Base-by-base conservation (phyloP, 2,888 invertebrate species). In the Leptinotarsa haldemani region DNA sequence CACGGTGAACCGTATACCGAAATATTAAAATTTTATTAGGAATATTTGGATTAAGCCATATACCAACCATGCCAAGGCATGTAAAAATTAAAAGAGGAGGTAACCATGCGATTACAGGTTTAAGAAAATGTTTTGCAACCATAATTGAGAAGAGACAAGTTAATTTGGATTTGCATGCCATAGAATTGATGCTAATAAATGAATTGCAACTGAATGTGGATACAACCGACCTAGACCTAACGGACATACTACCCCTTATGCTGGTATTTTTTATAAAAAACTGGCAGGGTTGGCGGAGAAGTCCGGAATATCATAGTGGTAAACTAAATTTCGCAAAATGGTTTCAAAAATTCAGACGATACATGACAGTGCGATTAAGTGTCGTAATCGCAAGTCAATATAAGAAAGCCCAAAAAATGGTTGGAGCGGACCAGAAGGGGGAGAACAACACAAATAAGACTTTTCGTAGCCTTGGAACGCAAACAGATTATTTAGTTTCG, bases 221-320 rank as follows among this genome's bases (percentile, higher is more conserved):
- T 40, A 12, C 7, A 40, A 3, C 9, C 9, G 40, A 40, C 40
- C 9, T 40, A 9, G 40, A 40, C 1, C 9, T 40, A 9, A 9
- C 40, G 9, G 40, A 40, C 7, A 40, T 80, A 50, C 68, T 82
- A 58, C 82, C 82, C 3, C 77, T 75, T 25, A 76, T 82, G 77
- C 67, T 82, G 13, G 77, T 80, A 3, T 72, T 74, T 47, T 81
- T 81, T 68, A 82, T 82, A 46, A 81, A 77, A 71, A 75, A 76
- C 58, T 82, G 82, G 82, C 82, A 81, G 12, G 82, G 82, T 3
- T 82, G 82, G 82, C 79, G 79, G 58, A 80, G 77, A 65, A 79
- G 80, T 71, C 74, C 67, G 53, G 82, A 82, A 65, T 82, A 82
- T 64, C 81, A 76, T 58, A 78, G 77, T 25, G 82, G 82, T n/a